These are phyloP conservation scores for Danio rerio DNA, from an alignment of 2,113 vertebrate species.

Conservation along the genomic window DNA sequence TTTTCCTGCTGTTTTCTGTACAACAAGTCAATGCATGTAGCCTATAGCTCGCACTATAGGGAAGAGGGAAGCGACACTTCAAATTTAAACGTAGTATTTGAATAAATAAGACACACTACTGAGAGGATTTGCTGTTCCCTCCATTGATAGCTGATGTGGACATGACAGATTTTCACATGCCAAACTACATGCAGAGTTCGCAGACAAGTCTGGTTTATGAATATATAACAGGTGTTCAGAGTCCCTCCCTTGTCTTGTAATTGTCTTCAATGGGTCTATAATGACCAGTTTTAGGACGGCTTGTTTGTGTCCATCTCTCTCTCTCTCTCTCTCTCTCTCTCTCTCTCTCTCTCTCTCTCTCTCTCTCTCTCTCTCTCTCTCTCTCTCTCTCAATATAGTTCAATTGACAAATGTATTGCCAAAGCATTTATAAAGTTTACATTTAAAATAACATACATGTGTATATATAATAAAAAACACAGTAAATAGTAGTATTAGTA, in stretches of 20 bases:
- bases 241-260: slow-evolving; percentile 41
- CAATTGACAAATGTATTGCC: too few relatives aligned
- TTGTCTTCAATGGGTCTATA: slow-evolving; percentile 48
- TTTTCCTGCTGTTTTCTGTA: background rate
- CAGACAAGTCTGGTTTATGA: background rate
- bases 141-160: background rate
- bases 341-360: background rate
- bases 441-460: too few relatives aligned
- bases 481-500: too few relatives aligned
- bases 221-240: slow-evolving; percentile 46
- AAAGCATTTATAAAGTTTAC: too few relatives aligned
- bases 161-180: background rate
- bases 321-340: background rate
- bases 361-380: background rate
- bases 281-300: slow-evolving; percentile 40
- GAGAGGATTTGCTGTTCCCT: background rate
- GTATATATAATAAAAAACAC: too few relatives aligned
- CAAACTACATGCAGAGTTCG: background rate
- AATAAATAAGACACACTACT: background rate
- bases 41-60: background rate
- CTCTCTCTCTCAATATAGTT: too few relatives aligned
- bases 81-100: background rate
- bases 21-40: slow-evolving; percentile 34
- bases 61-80: background rate
- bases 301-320: slow-evolving; percentile 10